Evolutionary conservation across 1,140 invertebrate species (phyloP), one percentile per base, ranked within the genome.

Genomic region (Asobara japonica): DNA sequence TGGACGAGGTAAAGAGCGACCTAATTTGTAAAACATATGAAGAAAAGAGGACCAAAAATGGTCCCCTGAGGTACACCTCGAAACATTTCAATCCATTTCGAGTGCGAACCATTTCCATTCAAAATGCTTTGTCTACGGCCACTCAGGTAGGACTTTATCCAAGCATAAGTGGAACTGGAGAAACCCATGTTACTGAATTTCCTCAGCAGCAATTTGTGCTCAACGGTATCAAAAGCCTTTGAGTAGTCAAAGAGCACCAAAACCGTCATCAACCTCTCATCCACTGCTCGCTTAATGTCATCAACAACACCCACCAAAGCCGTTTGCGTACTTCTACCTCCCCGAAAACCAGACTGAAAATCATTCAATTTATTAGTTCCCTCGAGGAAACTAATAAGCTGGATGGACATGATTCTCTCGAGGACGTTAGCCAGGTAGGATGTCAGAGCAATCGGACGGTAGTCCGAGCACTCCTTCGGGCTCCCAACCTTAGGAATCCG

Each of bases 211-310:
- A 36, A 61, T 78, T n/a, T n/a, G n/a, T n/a, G n/a, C n/a, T n/a
- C n/a, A n/a, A n/a, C n/a, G n/a, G n/a, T n/a, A n/a, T n/a, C 77
- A 27, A 80, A 80, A 2, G 74, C 77, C 36, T 79, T 79, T 0
- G 70, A 69, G 25, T 76, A 72, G 29, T 79, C 76, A 10, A 79
- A 71, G 1, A 77, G 62, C 10, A 75, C 65, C 0, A 79, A 20
- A 30, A 79, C 51, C 0, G 73, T 77, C 0, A 74, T 10, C n/a
- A 16, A 33, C 6, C 31, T 1, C 13, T 61, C 8, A 56, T 75
- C 74, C n/a, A 68, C 66, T 4, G 31, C 36, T 13, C 13, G 20
- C 18, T 67, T 31, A 3, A 77, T 62, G 33, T 77, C 71, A 18
- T 75, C 71, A 0, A 69, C 27, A 3, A 77, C 20, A 0, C 62